Conservation (phyloP, 2,797 vertebrate species). For the Heteromormyrus szaboi region DNA sequence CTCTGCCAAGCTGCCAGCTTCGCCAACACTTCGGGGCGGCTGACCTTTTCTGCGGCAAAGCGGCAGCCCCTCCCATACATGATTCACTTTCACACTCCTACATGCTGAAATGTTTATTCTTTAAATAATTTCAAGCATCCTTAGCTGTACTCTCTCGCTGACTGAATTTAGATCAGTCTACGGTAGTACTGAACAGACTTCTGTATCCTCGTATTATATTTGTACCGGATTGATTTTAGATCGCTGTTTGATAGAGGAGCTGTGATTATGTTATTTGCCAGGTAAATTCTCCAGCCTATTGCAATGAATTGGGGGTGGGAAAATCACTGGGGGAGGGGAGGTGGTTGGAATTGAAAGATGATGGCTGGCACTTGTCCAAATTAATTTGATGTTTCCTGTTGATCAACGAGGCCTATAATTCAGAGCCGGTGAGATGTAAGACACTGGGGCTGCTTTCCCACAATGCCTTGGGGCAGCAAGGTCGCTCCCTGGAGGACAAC, state of each 20-base stretch:
- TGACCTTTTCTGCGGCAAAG: neutral
- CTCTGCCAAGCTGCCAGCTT: neutral
- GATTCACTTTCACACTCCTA: slow-evolving; percentile 11
- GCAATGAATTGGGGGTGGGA: neutral
- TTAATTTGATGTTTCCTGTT: neutral
- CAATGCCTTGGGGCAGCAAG: neutral
- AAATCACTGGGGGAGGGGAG: neutral
- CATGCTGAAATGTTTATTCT: neutral
- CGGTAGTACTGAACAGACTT: neutral
- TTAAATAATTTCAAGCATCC: slow-evolving; percentile 7
- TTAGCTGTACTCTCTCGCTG: neutral
- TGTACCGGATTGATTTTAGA: neutral
- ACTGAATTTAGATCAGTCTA: neutral
- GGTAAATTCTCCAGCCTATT: neutral
- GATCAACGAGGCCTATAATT: neutral
- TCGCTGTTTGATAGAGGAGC: neutral
- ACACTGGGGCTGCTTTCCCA: neutral
- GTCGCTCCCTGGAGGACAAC: neutral
- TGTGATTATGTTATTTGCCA: neutral
- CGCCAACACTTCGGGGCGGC: neutral
- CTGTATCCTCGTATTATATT: neutral
- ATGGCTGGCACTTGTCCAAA: neutral
- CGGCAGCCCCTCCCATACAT: neutral
- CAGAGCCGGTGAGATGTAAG: neutral
- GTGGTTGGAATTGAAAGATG: neutral